These are phyloP conservation scores for Neodontobutis hainanensis DNA, from an alignment of 2,113 vertebrate species.

Conservation along the genomic window DNA sequence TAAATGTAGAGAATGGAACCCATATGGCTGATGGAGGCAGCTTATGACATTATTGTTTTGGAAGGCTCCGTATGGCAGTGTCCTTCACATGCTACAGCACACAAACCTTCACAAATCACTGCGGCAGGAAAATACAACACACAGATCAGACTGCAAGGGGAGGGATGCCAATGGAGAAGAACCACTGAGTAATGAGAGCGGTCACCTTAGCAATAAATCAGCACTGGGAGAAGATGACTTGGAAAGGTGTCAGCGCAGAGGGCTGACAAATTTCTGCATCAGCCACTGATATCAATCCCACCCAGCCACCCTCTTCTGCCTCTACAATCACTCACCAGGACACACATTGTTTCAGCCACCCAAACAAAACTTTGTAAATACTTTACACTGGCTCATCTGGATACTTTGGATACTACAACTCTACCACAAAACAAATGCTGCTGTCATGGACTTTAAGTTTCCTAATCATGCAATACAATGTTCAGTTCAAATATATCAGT, in stretches of 20 bases:
- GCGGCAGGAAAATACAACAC: constrained; percentile 46
- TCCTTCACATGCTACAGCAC: constrained; percentile 59
- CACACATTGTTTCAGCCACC: constrained; percentile 35
- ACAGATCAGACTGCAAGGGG: constrained; percentile 59
- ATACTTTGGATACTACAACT: too few relatives aligned
- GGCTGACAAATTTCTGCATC: constrained; percentile 61
- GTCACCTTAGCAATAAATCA: constrained; percentile 75
- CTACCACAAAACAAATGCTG: too few relatives aligned
- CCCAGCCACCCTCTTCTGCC: background rate
- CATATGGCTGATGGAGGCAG: constrained; percentile 69
- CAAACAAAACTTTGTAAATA: constrained; percentile 42
- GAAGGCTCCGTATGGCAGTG: constrained; percentile 39
- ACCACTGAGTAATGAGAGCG: constrained; percentile 67
- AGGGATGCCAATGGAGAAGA: constrained; percentile 31
- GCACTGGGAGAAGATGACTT: constrained; percentile 56
- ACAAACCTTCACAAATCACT: constrained; percentile 64
- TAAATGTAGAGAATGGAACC: constrained; percentile 58
- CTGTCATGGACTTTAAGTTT: too few relatives aligned
- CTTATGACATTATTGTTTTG: constrained; percentile 68
- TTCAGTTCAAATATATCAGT: too few relatives aligned
- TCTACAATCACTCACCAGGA: constrained; percentile 36
- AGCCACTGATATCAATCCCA: constrained; percentile 42
- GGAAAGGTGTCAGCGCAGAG: constrained; percentile 57
- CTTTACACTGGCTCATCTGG: background rate
- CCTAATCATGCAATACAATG: too few relatives aligned